Evolutionary conservation across 2,888 invertebrate genomes (phyloP).

Genomic region (Pristionchus japonicus): DNA sequence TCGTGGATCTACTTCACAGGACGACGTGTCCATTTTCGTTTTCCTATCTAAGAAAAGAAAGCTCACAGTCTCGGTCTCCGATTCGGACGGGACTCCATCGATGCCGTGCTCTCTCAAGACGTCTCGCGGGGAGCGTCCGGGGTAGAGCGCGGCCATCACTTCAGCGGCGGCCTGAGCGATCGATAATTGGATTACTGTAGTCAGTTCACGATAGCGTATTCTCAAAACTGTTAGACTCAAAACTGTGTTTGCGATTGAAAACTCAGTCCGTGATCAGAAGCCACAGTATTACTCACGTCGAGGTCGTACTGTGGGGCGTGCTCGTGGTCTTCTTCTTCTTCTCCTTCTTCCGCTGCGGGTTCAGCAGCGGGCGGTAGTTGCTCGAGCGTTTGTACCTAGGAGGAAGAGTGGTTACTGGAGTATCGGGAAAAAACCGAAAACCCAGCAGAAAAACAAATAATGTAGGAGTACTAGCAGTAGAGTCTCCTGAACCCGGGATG

Average conservation of each 20-base stretch:
- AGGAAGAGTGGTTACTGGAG: not conserved
- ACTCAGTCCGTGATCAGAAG: not conserved
- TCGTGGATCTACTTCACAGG: too few relatives aligned
- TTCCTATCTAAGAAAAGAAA: not conserved
- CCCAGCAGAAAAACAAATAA: not conserved
- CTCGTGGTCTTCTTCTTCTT: slow-evolving; percentile 55
- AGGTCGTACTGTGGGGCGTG: slow-evolving; percentile 59
- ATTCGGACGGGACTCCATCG: slow-evolving; percentile 59
- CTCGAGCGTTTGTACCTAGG: slow-evolving; percentile 38
- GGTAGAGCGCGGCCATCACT: slow-evolving; percentile 70
- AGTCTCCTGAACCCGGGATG: too few relatives aligned
- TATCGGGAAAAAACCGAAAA: not conserved
- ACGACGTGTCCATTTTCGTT: too few relatives aligned
- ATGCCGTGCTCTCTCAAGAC: slow-evolving; percentile 69
- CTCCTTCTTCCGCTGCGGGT: slow-evolving; percentile 51
- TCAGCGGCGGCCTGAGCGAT: slow-evolving; percentile 65
- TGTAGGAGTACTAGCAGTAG: too few relatives aligned
- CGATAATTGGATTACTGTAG: not conserved
- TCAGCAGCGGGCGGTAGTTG: slow-evolving; percentile 47
- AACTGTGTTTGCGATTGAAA: not conserved
- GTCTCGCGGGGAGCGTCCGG: slow-evolving; percentile 66
- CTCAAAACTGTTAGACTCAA: too few relatives aligned
- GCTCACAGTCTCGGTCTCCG: slow-evolving; percentile 39
- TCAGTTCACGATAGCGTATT: not conserved
- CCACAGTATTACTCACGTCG: slow-evolving; percentile 50